Percentiles rank a stretch among this genome's conserved stretches.
These are phyloP conservation scores for Octodonta nipae DNA, from an alignment of 2,888 invertebrate species.

Conservation along the genomic window DNA sequence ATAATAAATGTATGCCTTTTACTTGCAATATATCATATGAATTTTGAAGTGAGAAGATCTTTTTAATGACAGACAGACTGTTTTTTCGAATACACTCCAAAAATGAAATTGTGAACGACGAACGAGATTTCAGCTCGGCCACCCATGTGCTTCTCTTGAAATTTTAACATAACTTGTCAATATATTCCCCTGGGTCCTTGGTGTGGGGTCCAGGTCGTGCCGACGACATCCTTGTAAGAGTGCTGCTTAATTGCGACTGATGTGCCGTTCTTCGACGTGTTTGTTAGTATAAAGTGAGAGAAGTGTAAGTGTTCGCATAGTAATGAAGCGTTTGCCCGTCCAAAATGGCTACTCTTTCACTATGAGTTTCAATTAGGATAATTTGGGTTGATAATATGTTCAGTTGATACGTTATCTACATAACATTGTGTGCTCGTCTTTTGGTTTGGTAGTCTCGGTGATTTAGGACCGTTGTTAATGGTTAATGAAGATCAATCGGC, in stretches of 20 bases:
- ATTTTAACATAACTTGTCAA: no score
- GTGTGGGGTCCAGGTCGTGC: neutral
- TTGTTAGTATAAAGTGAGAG: neutral
- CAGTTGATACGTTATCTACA: conserved; percentile 2
- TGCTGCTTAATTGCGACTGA: conserved; percentile 1
- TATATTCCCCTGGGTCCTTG: conserved; percentile 1
- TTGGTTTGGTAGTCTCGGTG: neutral
- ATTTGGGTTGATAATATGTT: conserved; percentile 12
- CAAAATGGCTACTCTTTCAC: conserved; percentile 1
- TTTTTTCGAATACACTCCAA: no score
- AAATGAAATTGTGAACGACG: no score
- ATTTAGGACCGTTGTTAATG: no score
- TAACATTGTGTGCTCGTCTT: neutral
- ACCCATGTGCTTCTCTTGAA: neutral
- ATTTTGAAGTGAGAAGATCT: no score
- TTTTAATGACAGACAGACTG: no score
- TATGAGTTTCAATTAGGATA: conserved; percentile 4
- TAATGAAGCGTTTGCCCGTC: conserved; percentile 1
- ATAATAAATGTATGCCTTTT: no score
- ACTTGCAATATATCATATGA: no score
- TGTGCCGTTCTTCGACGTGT: conserved; percentile 1
- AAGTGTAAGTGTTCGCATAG: neutral
- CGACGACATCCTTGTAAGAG: conserved; percentile 2
- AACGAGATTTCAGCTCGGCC: no score
- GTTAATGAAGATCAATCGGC: no score